Base-by-base conservation (phyloP, 2,888 invertebrate genomes). In the Eucera pruinosa region DNA sequence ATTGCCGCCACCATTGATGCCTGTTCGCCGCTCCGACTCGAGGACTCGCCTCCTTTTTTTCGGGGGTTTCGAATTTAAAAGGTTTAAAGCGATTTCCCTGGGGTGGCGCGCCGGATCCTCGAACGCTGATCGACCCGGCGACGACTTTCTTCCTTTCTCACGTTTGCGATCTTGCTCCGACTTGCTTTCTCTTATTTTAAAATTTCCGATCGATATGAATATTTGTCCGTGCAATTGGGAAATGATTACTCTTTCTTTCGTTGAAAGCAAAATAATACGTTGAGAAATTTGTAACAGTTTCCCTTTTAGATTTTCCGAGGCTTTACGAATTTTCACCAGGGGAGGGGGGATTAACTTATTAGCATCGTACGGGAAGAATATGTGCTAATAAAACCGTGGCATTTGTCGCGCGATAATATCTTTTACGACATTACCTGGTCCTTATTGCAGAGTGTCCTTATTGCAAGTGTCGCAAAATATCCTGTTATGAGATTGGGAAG, bases 81-180 rank as follows among this genome's bases (percentile, higher is more conserved):
- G 91, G 92, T 91, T 92, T 92, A 91, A 89, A 91, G 82, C 91
- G 91, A 92, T 92, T 92, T 92, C 92, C 91, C 91, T 85, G 85
- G 90, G 91, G 86, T 89, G 86, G 82, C 61, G 73, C 86, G 86
- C 81, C 87, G 85, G 84, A 88, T 89, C 82, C 81, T 81, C 81
- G 80, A 85, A 81, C 78, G 73, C 78, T 72, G 85, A 84, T 87
- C 88, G 87, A 87, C 82, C n/a, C 78, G 71, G 33, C 72, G 78
- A 69, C 70, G 55, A 67, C 64, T 74, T 39, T 62, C 71, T 60
- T 62, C 64, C 45, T 52, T 36, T 50, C 30, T 65, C 54, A 20
- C 30, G 41, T 52, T 45, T 15, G 23, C 36, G 58, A 64, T 66
- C 33, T 52, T 20, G 18, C 70, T 25, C n/a, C 58, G 65, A 55